Conservation (phyloP, 2,888 invertebrate genomes). For the Drosophila tripunctata region DNA sequence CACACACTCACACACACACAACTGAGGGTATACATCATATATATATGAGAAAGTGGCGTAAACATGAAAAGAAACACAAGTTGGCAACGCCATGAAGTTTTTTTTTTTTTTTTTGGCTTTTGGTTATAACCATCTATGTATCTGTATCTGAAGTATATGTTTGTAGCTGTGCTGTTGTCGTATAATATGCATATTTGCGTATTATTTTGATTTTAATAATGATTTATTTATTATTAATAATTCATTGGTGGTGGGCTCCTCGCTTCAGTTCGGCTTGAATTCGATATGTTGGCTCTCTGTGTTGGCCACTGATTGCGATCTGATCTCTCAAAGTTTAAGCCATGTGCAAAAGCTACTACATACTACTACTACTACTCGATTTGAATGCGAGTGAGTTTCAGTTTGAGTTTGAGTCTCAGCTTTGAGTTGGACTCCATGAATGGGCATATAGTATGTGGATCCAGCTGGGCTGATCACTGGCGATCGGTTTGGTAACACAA, state of each 20-base stretch:
- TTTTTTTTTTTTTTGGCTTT: no score
- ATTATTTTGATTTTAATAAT: constrained; percentile 83
- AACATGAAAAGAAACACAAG: constrained; percentile 76
- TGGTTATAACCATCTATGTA: constrained; percentile 42
- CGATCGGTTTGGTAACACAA: constrained; percentile 54
- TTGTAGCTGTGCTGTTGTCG: constrained; percentile 44
- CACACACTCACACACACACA: constrained; percentile 20
- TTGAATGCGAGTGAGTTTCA: constrained; percentile 37
- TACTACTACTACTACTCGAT: constrained; percentile 23
- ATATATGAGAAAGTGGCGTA: constrained; percentile 76
- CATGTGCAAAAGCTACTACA: constrained; percentile 62
- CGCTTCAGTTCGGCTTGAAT: constrained; percentile 52
- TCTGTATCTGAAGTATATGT: constrained; percentile 17
- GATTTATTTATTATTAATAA: constrained; percentile 84
- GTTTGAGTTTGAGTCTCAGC: not conserved
- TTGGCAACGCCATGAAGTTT: constrained; percentile 51
- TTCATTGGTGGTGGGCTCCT: constrained; percentile 81
- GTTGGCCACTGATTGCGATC: constrained; percentile 67
- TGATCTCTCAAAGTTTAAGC: constrained; percentile 51
- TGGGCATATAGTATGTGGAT: constrained; percentile 19
- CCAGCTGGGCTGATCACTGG: constrained; percentile 30
- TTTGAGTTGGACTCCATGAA: constrained; percentile 44
- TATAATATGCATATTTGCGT: constrained; percentile 80
- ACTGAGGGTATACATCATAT: constrained; percentile 6
- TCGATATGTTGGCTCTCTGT: constrained; percentile 34